Conservation (phyloP, 2,113 vertebrate species). For the Gnathonemus longibarbis region DNA sequence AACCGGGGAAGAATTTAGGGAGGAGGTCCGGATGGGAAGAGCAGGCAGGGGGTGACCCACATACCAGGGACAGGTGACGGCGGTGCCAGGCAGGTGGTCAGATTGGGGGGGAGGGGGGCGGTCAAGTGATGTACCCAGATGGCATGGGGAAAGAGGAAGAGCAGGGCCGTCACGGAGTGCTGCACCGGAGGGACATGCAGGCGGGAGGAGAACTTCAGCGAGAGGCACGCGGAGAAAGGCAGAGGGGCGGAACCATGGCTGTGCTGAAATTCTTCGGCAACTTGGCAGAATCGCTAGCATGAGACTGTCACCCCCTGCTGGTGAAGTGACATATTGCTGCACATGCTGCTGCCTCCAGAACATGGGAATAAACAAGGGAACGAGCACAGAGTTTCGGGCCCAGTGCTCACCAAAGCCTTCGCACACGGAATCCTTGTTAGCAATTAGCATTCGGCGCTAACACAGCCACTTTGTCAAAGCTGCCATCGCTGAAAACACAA, state of each 20-base stretch:
- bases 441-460: not conserved
- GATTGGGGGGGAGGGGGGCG: slow-evolving; percentile 27
- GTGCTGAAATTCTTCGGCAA: not conserved
- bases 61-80: slow-evolving; percentile 35
- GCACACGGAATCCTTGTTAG: not conserved
- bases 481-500: not conserved
- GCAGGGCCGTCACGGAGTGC: not conserved
- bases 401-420: not conserved
- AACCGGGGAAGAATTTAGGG: not conserved
- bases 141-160: not conserved
- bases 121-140: slow-evolving; percentile 26
- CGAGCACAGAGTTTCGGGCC: not conserved
- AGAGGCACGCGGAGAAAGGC: not conserved
- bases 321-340: not conserved
- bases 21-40: not conserved
- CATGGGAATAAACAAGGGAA: not conserved
- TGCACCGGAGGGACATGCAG: not conserved
- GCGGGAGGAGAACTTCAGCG: not conserved
- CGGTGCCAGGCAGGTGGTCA: slow-evolving; percentile 38
- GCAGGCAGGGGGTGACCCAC: slow-evolving; percentile 32
- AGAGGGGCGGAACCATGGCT: not conserved
- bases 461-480: not conserved
- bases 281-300: not conserved
- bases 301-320: not conserved
- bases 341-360: not conserved